phyloP scores from a whole-genome alignment of 2,113 vertebrate genomes.

The Pagrus major region DNA sequence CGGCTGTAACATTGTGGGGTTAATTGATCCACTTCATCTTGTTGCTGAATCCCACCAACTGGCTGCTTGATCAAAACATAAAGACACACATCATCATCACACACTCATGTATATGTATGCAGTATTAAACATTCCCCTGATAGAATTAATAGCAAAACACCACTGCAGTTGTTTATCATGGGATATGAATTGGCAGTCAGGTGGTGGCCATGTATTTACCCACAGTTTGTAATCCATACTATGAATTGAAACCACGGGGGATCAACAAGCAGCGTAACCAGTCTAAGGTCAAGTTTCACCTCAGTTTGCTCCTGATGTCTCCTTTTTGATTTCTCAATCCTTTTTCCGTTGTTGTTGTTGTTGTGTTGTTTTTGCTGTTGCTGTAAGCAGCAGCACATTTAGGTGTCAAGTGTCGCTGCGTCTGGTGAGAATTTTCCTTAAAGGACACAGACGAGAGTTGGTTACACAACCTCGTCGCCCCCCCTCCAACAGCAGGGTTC shows the following conservation, averaged over 20 bases:
- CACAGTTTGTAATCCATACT: slow-evolving; percentile 33
- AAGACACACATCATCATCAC: too few species aligned
- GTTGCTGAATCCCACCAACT: neutral
- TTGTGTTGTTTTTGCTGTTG: slow-evolving; percentile 40
- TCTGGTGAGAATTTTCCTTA: slow-evolving; percentile 38
- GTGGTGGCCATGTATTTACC: slow-evolving; percentile 25
- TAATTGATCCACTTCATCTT: neutral
- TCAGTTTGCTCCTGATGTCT: slow-evolving; percentile 3
- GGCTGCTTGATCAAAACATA: neutral
- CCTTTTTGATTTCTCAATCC: slow-evolving; percentile 71
- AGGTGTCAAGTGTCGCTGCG: slow-evolving; percentile 53
- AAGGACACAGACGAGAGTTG: slow-evolving; percentile 18
- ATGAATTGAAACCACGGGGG: slow-evolving; percentile 52
- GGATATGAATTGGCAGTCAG: slow-evolving; percentile 39
- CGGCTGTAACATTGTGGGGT: neutral
- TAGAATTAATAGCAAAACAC: slow-evolving; percentile 40
- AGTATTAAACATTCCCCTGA: neutral
- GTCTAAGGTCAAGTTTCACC: slow-evolving; percentile 54
- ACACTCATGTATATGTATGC: neutral
- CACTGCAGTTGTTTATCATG: slow-evolving; percentile 51
- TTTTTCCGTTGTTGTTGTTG: slow-evolving; percentile 54
- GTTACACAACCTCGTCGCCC: slow-evolving; percentile 35
- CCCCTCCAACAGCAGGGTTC: neutral
- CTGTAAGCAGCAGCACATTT: slow-evolving; percentile 29
- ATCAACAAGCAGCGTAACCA: slow-evolving; percentile 54